These are phyloP conservation scores for Sorex maritimensis DNA, from an alignment of 2,797 vertebrate species.

Conservation along the genomic window DNA sequence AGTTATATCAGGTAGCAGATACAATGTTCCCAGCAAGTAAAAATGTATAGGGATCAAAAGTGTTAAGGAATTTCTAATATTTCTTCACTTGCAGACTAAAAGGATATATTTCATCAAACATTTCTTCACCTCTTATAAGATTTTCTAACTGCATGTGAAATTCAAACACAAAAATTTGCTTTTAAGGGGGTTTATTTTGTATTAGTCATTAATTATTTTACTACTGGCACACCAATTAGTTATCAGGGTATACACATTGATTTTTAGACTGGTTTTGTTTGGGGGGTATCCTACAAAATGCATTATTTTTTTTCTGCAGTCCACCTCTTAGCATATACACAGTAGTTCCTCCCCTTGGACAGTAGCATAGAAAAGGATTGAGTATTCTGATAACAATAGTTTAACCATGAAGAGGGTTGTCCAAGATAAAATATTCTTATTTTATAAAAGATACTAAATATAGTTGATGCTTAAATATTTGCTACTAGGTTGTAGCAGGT, in stretches of 20 bases:
- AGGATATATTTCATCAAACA: too few species aligned
- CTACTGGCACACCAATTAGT: neutral
- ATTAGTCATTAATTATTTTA: neutral
- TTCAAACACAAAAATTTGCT: neutral
- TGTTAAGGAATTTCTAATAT: slow-evolving; percentile 12
- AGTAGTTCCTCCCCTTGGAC: slow-evolving; percentile 40
- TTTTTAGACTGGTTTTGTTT: neutral
- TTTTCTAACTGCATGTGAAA: slow-evolving; percentile 32
- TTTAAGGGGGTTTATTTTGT: neutral
- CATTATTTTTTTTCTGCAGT: slow-evolving; percentile 30
- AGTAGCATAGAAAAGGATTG: slow-evolving; percentile 38
- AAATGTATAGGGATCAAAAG: slow-evolving; percentile 38
- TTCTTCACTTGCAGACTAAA: too few species aligned
- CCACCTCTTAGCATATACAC: neutral
- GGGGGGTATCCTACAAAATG: neutral
- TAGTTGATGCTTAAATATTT: slow-evolving; percentile 87
- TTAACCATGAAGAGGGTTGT: slow-evolving; percentile 60
- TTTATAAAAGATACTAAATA: slow-evolving; percentile 83
- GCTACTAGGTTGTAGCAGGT: slow-evolving; percentile 73
- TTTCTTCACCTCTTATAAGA: slow-evolving; percentile 12
- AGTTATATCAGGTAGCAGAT: slow-evolving; percentile 56
- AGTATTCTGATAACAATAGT: slow-evolving; percentile 44
- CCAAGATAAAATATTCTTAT: slow-evolving; percentile 82
- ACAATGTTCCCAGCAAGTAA: slow-evolving; percentile 44
- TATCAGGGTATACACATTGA: neutral